Base-by-base conservation (phyloP, 2,797 vertebrate genomes). In the Phoebastria nigripes region DNA sequence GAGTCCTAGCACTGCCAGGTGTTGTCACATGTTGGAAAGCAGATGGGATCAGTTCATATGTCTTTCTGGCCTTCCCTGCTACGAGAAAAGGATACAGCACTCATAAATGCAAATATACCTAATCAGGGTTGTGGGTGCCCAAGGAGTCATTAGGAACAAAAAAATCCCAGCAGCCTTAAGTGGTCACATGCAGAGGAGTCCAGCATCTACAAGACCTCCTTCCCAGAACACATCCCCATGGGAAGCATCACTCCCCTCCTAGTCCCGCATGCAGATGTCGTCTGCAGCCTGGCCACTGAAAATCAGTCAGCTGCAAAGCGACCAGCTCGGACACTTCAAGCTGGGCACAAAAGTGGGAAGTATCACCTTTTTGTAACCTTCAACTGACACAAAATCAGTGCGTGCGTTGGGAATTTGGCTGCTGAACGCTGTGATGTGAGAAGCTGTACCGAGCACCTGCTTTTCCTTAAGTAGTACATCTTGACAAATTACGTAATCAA, bases 401-500 rank as follows among this genome's bases (percentile, higher is more conserved):
- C 12, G 1, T 76, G 21, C 2, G 0, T 11, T 62, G 25, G 82
- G 31, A 95, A 73, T 87, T 54, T 80, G n/a, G 35, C 82, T 93
- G 55, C 65, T 84, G 63, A 91, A 56, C 21, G 58, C 74, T 69
- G 22, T 77, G 46, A 37, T 67, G 56, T 72, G 56, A 77, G 49
- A 80, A 51, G 69, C n/a, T 81, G 72, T 59, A 67, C 14, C 1
- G 2, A 73, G 74, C 2, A 4, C 61, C 51, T 87, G 78, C 35
- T 59, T 91, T 72, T 93, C 52, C 86, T 79, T 47, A 69, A 88
- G 62, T 5, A 80, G n/a, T 51, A 41, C 47, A 76, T 69, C 76
- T 58, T 93, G 44, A 62, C 62, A 72, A 73, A 90, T 82, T 90
- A 63, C 13, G 14, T 37, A 82, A 62, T 65, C 21, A 89, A 82